A percentile compares a stretch with the other conserved stretches of the same genome.
Evolutionary conservation across 2,888 invertebrate species (phyloP).

Genomic region (Catocala nupta): DNA sequence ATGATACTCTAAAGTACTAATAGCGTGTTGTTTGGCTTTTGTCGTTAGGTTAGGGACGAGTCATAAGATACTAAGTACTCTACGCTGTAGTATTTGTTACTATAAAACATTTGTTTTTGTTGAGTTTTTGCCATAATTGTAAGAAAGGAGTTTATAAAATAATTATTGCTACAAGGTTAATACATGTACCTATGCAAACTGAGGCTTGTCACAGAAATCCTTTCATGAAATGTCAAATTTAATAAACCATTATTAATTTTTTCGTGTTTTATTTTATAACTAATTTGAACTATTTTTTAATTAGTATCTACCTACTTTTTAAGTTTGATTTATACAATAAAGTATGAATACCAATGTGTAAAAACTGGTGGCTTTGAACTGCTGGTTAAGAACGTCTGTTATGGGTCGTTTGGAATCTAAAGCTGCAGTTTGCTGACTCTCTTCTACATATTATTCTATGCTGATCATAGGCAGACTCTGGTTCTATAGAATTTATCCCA

Average conservation of each 20-base stretch:
- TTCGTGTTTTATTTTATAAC: slow-evolving; percentile 45
- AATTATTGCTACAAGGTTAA: slow-evolving; percentile 82
- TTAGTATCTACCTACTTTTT: no score
- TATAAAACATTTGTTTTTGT: slow-evolving; percentile 83
- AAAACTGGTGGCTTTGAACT: no score
- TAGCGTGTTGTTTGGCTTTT: slow-evolving; percentile 82
- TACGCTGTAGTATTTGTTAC: slow-evolving; percentile 78
- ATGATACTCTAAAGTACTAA: slow-evolving; percentile 65
- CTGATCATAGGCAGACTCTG: no score
- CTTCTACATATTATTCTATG: no score
- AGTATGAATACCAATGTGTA: no score
- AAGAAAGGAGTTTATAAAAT: slow-evolving; percentile 80
- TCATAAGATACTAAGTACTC: slow-evolving; percentile 74
- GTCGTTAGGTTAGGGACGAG: slow-evolving; percentile 83
- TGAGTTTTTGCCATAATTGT: slow-evolving; percentile 84
- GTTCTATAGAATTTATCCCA: no score
- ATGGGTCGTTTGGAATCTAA: no score
- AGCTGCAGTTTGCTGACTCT: no score
- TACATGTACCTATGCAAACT: slow-evolving; percentile 78
- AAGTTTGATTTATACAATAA: no score
- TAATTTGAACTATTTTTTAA: background rate
- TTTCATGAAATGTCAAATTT: slow-evolving; percentile 86
- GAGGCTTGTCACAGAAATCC: slow-evolving; percentile 85
- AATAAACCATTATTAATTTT: slow-evolving; percentile 80
- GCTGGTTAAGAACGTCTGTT: no score